Base-by-base conservation (phyloP, 2,888 invertebrate genomes). In the Cephus pygmeus region DNA sequence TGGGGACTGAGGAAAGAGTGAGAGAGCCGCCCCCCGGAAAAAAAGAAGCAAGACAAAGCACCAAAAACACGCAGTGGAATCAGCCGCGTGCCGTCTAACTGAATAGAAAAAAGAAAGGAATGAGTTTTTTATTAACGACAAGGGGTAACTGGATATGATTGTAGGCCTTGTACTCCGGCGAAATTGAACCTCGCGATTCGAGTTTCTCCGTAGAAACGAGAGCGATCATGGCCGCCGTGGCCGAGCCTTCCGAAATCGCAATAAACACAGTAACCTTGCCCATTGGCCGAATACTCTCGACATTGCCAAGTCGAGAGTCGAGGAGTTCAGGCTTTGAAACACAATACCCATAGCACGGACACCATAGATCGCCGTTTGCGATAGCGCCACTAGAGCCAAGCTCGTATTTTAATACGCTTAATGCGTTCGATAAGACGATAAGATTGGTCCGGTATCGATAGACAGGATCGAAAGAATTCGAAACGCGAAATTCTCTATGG, bases 261-360 rank as follows among this genome's bases (percentile, higher is more conserved):
- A 84, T 86, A 85, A 87, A 87, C 82, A 82, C 79, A 82, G 82
- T 87, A 87, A 85, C 86, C 87, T 87, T 85, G 85, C 82, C 81
- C 83, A 84, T 80, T 83, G 82, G 81, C 80, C 56, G 56, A 56
- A 9, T 56, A 15, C 56, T 56, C 56, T 56, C 56, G 56, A 56
- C 56, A 56, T 56, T 56, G 56, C 56, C 56, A 23, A 78, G 82
- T 77, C 80, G 73, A 81, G 82, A 86, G 86, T 9, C 56, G 23
- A 23, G 23, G 23, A 56, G 56, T 56, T 87, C 85, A 87, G 56
- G 81, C 81, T 81, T 83, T 81, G 81, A 81, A 84, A 80, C 79
- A 79, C 82, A 83, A 85, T 85, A 84, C 81, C 80, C 78, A 79
- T 69, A 81, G 76, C 75, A 40, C 33, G 75, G 76, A 76, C 56